Percentiles rank a stretch among this genome's conserved stretches.
Conservation (phyloP, 1,140 invertebrate genomes). For the Drosophila sechellia region DNA sequence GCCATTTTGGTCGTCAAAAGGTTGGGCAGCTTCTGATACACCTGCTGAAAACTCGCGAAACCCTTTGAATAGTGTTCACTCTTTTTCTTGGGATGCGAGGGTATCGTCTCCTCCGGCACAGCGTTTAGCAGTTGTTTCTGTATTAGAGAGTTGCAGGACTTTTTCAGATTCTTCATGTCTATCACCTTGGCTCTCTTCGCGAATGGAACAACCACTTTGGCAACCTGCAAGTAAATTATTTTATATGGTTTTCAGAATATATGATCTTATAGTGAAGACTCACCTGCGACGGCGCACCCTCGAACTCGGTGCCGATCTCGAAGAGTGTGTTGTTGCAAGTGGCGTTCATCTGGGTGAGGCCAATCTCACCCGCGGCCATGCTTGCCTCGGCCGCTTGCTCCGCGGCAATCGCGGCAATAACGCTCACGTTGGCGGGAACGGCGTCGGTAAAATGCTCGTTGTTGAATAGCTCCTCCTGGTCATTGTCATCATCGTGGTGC, state of each 20-base stretch:
- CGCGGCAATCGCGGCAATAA: conserved; percentile 1
- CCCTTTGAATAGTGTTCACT: conserved; percentile 63
- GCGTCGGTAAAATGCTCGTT: conserved; percentile 61
- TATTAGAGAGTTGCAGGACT: conserved; percentile 86
- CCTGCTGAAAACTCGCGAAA: conserved; percentile 81
- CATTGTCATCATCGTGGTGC: conserved; percentile 48
- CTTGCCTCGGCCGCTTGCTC: conserved; percentile 34
- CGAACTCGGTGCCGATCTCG: conserved; percentile 78
- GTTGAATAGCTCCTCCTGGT: conserved; percentile 63
- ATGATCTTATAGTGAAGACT: neutral
- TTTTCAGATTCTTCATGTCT: conserved; percentile 90
- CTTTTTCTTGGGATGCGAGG: conserved; percentile 41
- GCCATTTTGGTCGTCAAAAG: conserved; percentile 86
- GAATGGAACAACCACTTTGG: conserved; percentile 88
- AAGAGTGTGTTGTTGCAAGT: conserved; percentile 68
- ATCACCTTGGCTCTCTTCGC: conserved; percentile 90
- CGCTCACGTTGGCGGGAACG: conserved; percentile 28
- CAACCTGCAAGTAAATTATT: conserved; percentile 82
- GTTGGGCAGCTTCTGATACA: conserved; percentile 87
- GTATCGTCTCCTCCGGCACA: conserved; percentile 46
- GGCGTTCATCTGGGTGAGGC: conserved; percentile 11
- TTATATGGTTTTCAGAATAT: neutral
- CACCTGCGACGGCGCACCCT: conserved; percentile 77
- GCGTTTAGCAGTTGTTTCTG: conserved; percentile 62
- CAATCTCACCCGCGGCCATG: conserved; percentile 38